Evolutionary conservation across 2,888 invertebrate genomes (phyloP).

Genomic region (Polydrusus tereticollis): DNA sequence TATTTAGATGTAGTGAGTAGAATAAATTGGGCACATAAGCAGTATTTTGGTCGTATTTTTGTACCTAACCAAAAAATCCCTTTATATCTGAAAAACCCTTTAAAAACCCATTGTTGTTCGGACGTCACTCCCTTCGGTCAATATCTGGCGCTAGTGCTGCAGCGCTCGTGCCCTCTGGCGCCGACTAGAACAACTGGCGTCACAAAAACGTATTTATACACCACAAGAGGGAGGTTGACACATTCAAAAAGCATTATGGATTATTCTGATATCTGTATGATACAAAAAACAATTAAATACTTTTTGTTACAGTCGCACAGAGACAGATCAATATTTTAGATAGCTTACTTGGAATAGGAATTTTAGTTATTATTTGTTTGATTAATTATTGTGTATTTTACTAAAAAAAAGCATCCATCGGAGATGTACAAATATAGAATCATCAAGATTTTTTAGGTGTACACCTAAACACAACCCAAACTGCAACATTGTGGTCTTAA

Average conservation of each 20-base stretch:
- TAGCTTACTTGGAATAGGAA: not conserved
- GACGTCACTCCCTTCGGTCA: constrained; percentile 48
- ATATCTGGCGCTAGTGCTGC: constrained; percentile 19
- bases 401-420: no score
- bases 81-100: constrained; percentile 11
- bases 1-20: constrained; percentile 52
- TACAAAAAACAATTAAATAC: not conserved
- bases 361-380: no score
- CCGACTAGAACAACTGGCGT: not conserved
- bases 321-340: not conserved
- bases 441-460: no score
- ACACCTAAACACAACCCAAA: no score
- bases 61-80: constrained; percentile 40
- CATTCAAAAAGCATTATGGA: not conserved
- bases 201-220: not conserved
- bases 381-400: not conserved
- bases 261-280: not conserved
- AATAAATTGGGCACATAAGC: constrained; percentile 48
- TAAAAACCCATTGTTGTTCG: constrained; percentile 39
- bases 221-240: constrained; percentile 25
- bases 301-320: not conserved
- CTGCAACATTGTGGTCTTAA: no score
- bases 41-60: constrained; percentile 31
- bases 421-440: no score
- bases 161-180: constrained; percentile 30